Percentiles rank a stretch among this genome's conserved stretches.
Evolutionary conservation across 2,888 invertebrate genomes (phyloP).

Genomic region (Osmoderma eremita): DNA sequence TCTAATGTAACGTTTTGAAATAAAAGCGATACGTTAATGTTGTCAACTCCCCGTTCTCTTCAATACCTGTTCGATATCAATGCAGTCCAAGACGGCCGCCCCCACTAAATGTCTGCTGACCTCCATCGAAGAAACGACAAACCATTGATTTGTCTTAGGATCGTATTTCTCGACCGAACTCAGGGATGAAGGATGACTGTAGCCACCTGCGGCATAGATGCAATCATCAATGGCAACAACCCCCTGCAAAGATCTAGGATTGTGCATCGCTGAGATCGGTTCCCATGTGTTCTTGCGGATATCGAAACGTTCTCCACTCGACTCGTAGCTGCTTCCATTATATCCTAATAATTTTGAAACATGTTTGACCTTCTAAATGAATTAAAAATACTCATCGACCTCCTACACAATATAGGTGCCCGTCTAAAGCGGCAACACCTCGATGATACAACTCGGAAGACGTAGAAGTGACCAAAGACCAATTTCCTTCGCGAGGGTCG

Average conservation of each 20-base stretch:
- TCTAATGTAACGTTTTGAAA: too few relatives aligned
- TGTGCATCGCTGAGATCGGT: constrained; percentile 73
- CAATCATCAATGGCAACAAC: constrained; percentile 87
- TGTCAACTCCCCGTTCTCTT: too few relatives aligned
- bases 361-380: background rate
- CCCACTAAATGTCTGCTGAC: constrained; percentile 89
- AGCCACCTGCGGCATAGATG: constrained; percentile 96
- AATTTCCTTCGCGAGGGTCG: constrained; percentile 74
- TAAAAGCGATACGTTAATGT: too few relatives aligned
- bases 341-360: constrained; percentile 44
- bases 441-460: constrained; percentile 72
- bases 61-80: too few relatives aligned
- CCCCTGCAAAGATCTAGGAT: too few relatives aligned
- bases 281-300: constrained; percentile 36
- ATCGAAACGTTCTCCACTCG: constrained; percentile 67
- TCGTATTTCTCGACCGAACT: constrained; percentile 88
- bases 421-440: constrained; percentile 72
- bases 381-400: constrained; percentile 64
- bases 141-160: constrained; percentile 85
- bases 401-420: constrained; percentile 74
- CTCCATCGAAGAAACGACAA: constrained; percentile 77
- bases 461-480: constrained; percentile 75
- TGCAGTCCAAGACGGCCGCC: constrained; percentile 85
- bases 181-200: constrained; percentile 85
- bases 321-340: constrained; percentile 74